These are phyloP conservation scores for Euura lappo DNA, from an alignment of 1,140 invertebrate genomes.

Conservation along the genomic window DNA sequence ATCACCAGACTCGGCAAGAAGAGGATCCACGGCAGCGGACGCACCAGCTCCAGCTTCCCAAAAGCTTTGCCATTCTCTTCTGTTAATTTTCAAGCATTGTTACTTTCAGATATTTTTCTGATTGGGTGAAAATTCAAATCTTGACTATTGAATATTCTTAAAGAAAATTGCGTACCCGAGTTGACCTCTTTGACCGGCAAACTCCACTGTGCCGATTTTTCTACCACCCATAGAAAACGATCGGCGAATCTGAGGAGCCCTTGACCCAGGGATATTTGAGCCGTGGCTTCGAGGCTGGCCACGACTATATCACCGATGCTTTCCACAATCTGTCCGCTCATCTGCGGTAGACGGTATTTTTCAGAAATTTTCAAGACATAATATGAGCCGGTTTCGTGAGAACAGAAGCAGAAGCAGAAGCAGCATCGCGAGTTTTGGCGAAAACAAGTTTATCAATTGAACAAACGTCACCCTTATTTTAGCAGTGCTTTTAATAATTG, in stretches of 20 bases:
- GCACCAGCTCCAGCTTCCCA: slow-evolving; percentile 52
- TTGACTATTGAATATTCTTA: not conserved
- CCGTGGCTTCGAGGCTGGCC: slow-evolving; percentile 32
- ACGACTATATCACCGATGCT: slow-evolving; percentile 15
- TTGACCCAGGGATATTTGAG: slow-evolving; percentile 54
- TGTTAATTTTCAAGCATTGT: slow-evolving; percentile 19
- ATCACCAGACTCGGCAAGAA: slow-evolving; percentile 61
- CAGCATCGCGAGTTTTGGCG: no score
- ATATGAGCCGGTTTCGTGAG: no score
- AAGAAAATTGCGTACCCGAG: slow-evolving; percentile 26
- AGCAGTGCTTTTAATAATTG: no score
- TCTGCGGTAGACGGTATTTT: not conserved
- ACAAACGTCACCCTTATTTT: no score
- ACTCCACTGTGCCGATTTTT: slow-evolving; percentile 66
- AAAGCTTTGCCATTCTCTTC: slow-evolving; percentile 55
- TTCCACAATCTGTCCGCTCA: slow-evolving; percentile 10
- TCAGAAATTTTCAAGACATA: no score
- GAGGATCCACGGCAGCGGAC: slow-evolving; percentile 66
- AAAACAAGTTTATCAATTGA: no score
- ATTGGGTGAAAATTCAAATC: slow-evolving; percentile 11
- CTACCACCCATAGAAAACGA: slow-evolving; percentile 59
- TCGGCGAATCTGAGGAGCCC: slow-evolving; percentile 55
- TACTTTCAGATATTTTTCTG: no score
- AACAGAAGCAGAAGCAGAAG: no score
- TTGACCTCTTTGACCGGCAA: slow-evolving; percentile 47